Evolutionary conservation across 2,888 invertebrate genomes (phyloP).

Genomic region (Himalopsyche anomala): DNA sequence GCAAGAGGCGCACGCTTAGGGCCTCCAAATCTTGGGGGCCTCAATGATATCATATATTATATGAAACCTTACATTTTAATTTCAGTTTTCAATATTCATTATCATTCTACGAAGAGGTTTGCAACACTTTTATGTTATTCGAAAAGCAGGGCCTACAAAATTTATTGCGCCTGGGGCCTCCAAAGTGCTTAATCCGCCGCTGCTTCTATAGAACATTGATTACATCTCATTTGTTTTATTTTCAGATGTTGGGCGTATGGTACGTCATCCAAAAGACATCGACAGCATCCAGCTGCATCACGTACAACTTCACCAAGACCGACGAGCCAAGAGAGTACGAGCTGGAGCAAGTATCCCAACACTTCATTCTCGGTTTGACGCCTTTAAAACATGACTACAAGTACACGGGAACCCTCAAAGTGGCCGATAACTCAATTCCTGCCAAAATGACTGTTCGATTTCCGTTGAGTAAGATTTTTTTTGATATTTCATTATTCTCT

Average conservation of each 20-base stretch:
- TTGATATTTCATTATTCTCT: background rate
- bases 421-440: constrained; percentile 80
- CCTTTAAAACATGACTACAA: constrained; percentile 88
- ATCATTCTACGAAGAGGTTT: no score
- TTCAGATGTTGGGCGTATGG: constrained; percentile 87
- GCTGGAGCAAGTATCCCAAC: constrained; percentile 85
- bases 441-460: constrained; percentile 86
- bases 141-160: no score
- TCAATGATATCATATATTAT: no score
- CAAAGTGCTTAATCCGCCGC: no score
- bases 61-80: no score
- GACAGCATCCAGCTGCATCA: constrained; percentile 87
- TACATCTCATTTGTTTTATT: constrained; percentile 47
- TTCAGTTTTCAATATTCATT: no score
- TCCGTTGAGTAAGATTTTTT: constrained; percentile 82
- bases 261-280: constrained; percentile 90
- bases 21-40: no score
- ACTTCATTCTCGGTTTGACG: constrained; percentile 82
- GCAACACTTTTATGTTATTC: no score
- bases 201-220: no score
- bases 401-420: constrained; percentile 83
- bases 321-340: constrained; percentile 83
- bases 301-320: constrained; percentile 85
- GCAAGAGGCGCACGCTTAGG: no score
- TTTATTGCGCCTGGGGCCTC: no score